Percentiles rank a stretch among this genome's conserved stretches.
Conservation (phyloP, 2,888 invertebrate species). For the Cheilosia variabilis region DNA sequence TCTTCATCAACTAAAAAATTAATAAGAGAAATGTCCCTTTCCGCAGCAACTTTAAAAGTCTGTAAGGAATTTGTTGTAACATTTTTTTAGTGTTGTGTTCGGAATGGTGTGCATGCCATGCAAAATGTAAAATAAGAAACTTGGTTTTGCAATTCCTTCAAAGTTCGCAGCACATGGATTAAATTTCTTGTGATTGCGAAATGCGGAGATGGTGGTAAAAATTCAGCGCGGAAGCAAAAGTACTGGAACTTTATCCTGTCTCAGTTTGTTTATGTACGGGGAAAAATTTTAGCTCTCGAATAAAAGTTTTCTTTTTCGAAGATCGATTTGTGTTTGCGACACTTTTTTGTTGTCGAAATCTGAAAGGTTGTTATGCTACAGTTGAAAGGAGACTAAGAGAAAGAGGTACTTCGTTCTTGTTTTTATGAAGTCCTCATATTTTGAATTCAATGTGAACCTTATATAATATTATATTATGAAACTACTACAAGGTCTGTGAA, state of each 20-base stretch:
- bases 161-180: constrained; percentile 66
- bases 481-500: no score
- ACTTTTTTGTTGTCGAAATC: constrained; percentile 12
- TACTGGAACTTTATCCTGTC: constrained; percentile 59
- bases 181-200: constrained; percentile 36
- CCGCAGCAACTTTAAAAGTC: constrained; percentile 57
- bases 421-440: no score
- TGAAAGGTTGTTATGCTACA: background rate
- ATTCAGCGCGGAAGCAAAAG: constrained; percentile 11
- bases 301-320: constrained; percentile 20
- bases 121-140: constrained; percentile 56
- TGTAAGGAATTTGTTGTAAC: constrained; percentile 41
- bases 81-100: constrained; percentile 45
- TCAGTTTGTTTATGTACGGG: constrained; percentile 52
- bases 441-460: no score
- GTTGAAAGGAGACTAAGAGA: background rate
- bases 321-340: constrained; percentile 71
- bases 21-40: constrained; percentile 66
- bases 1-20: constrained; percentile 65
- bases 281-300: constrained; percentile 22
- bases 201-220: background rate
- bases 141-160: constrained; percentile 52
- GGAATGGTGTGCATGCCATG: constrained; percentile 47
- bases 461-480: no score
- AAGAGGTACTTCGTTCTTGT: background rate